A percentile compares a stretch with the other conserved stretches of the same genome.
These are phyloP conservation scores for Linnaemya tessellans DNA, from an alignment of 2,888 invertebrate genomes.

Conservation along the genomic window DNA sequence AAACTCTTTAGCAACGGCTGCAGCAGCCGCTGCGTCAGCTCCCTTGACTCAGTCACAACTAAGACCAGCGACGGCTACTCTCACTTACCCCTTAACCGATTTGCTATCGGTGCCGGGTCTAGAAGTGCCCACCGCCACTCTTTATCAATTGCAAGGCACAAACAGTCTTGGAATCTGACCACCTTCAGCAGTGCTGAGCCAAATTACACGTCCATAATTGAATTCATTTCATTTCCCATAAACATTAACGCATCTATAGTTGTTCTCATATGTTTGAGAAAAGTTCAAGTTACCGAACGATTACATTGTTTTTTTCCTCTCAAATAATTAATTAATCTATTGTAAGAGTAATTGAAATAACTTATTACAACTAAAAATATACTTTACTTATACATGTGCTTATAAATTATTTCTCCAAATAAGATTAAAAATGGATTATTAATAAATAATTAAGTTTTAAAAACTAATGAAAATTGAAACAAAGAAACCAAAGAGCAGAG, in stretches of 20 bases:
- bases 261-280: conserved; percentile 4
- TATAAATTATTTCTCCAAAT: conserved; percentile 42
- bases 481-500: conserved; percentile 22
- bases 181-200: conserved; percentile 81
- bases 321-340: conserved; percentile 31
- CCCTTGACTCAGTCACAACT: conserved; percentile 80
- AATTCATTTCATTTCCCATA: conserved; percentile 16
- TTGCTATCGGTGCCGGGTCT: conserved; percentile 88
- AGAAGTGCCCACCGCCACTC: conserved; percentile 85
- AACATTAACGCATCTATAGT: conserved; percentile 30
- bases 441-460: conserved; percentile 41
- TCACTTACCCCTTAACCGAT: conserved; percentile 88
- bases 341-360: conserved; percentile 5
- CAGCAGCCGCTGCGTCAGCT: conserved; percentile 83
- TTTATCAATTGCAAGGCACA: conserved; percentile 89
- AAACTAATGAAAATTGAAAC: conserved; percentile 18
- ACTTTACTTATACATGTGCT: conserved; percentile 34
- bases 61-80: conserved; percentile 85
- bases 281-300: conserved; percentile 4
- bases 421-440: conserved; percentile 31
- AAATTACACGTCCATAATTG: conserved; percentile 77
- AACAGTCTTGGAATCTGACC: conserved; percentile 89
- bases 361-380: conserved; percentile 7
- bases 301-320: conserved; percentile 13
- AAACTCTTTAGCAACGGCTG: conserved; percentile 82